phyloP scores from a whole-genome alignment of 2,888 invertebrate genomes.

The Poecilobothrus nobilitatus region DNA sequence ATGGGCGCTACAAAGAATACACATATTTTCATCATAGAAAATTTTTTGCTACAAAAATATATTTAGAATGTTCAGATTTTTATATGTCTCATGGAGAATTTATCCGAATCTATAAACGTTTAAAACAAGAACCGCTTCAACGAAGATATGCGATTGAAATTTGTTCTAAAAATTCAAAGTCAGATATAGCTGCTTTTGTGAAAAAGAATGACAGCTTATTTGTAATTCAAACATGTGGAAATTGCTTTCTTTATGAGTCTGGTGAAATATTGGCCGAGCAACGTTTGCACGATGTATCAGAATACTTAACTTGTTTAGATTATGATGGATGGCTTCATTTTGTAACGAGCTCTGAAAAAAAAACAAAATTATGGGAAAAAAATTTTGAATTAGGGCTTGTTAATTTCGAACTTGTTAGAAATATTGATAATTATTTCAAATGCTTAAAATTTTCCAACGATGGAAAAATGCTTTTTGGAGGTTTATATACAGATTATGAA shows the following conservation, averaged over 20 bases:
- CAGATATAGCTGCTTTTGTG: conserved; percentile 36
- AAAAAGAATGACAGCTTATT: conserved; percentile 35
- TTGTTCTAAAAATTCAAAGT: conserved; percentile 25
- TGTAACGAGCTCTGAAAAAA: conserved; percentile 33
- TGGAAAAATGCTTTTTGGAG: conserved; percentile 34
- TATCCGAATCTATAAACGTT: conserved; percentile 33
- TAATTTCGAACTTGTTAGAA: conserved; percentile 31
- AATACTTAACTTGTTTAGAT: conserved; percentile 36
- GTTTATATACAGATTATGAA: conserved; percentile 33
- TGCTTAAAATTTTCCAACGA: conserved; percentile 30
- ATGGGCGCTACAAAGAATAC: conserved; percentile 46
- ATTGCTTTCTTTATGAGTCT: conserved; percentile 34
- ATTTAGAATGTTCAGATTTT: conserved; percentile 45
- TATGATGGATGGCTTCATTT: conserved; percentile 32
- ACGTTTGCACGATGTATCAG: conserved; percentile 32
- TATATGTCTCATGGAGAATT: conserved; percentile 49
- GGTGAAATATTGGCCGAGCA: conserved; percentile 31
- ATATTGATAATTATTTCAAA: conserved; percentile 34
- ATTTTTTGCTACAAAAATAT: conserved; percentile 50
- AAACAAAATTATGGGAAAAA: conserved; percentile 36
- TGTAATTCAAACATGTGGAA: conserved; percentile 35
- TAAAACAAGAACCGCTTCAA: conserved; percentile 36
- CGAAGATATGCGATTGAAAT: conserved; percentile 33
- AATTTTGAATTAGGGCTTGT: conserved; percentile 34
- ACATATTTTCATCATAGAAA: conserved; percentile 42